Conservation (phyloP, 1,140 invertebrate genomes). For the Formica exsecta region DNA sequence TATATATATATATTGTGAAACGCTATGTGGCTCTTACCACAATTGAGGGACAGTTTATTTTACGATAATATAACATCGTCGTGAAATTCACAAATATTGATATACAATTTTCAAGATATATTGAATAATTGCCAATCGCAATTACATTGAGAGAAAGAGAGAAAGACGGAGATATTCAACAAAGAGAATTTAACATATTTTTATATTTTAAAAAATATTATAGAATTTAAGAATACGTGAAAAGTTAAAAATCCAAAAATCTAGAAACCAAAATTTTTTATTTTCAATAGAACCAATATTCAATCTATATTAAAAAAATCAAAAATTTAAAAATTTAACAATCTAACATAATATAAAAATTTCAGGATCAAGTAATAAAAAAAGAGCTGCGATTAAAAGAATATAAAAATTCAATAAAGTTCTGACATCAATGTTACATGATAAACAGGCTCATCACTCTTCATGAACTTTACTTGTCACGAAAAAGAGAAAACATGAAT, state of each 20-base stretch:
- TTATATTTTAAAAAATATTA: background rate
- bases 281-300: background rate
- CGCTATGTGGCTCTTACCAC: conserved; percentile 41
- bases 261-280: background rate
- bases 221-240: background rate
- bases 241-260: background rate
- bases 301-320: background rate
- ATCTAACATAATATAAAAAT: background rate
- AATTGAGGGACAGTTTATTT: conserved; percentile 56
- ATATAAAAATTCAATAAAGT: background rate
- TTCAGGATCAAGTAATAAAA: background rate
- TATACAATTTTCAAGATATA: conserved; percentile 39
- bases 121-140: conserved; percentile 25
- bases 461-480: conserved; percentile 4
- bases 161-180: too few relatives aligned
- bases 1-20: conserved; percentile 39
- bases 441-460: background rate
- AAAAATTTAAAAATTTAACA: background rate
- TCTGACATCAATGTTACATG: background rate
- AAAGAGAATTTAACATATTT: too few relatives aligned
- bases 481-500: conserved; percentile 18
- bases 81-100: conserved; percentile 36
- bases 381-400: background rate
- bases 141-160: conserved; percentile 5
- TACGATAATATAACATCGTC: conserved; percentile 52